Evolutionary conservation across 2,113 vertebrate species (phyloP).

Genomic region (Puntigrus tetrazona): DNA sequence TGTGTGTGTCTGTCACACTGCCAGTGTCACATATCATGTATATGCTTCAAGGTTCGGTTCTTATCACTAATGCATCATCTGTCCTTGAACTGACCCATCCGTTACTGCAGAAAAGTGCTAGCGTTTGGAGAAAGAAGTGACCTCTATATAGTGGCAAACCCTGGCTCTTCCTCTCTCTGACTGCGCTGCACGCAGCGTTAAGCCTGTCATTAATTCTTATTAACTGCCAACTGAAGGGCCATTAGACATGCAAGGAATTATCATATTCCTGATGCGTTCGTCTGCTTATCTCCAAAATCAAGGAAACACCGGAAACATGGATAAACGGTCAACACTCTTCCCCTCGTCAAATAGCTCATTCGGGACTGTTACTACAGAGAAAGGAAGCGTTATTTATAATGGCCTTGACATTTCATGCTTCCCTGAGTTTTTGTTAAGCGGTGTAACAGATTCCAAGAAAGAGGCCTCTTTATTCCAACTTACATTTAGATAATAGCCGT

Average conservation of each 20-base stretch:
- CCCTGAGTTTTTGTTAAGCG: background rate
- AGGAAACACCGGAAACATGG: background rate
- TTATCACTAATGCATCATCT: constrained; percentile 13
- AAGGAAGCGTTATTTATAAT: background rate
- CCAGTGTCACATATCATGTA: background rate
- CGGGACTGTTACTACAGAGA: background rate
- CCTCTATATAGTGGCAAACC: constrained; percentile 16
- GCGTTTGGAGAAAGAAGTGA: constrained; percentile 31
- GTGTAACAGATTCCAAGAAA: background rate
- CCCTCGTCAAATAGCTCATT: background rate
- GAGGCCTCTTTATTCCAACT: constrained; percentile 23
- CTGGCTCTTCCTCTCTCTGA: background rate
- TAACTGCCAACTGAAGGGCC: constrained; percentile 44
- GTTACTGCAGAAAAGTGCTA: constrained; percentile 35
- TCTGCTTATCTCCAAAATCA: constrained; percentile 40
- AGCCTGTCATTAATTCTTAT: constrained; percentile 49
- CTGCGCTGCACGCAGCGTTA: background rate
- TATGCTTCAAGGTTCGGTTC: background rate
- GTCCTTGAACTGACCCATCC: constrained; percentile 39
- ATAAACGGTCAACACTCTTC: constrained; percentile 10
- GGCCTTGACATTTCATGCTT: background rate
- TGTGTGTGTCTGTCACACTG: background rate
- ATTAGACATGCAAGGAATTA: constrained; percentile 40
- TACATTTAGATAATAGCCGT: constrained; percentile 30
- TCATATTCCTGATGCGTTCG: constrained; percentile 28